phyloP scores from a whole-genome alignment of 2,113 vertebrate genomes.

The Seriola quinqueradiata region DNA sequence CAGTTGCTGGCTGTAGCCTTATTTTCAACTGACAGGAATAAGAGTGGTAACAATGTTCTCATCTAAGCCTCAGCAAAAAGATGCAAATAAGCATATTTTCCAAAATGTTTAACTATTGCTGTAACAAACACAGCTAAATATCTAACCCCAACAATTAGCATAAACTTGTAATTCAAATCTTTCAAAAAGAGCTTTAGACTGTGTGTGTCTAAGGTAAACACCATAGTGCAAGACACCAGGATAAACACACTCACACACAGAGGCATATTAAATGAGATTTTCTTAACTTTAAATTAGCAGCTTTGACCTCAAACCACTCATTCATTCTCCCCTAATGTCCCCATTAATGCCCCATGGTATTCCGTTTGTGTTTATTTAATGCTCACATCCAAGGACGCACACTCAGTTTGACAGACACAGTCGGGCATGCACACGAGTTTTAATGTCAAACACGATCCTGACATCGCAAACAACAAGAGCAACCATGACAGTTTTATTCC shows the following conservation, averaged over 20 bases:
- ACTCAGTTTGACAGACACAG: conserved; percentile 34
- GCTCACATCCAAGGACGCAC: conserved; percentile 29
- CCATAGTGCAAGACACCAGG: background rate
- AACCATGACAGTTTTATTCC: conserved; percentile 6
- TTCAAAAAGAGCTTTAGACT: too few relatives aligned
- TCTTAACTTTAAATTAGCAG: conserved; percentile 24
- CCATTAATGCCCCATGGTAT: conserved; percentile 22
- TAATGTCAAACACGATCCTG: conserved; percentile 3
- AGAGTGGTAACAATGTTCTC: too few relatives aligned
- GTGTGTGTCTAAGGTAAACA: conserved; percentile 3
- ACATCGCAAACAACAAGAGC: conserved; percentile 1
- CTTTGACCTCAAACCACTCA: conserved; percentile 32
- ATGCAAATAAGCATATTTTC: too few relatives aligned
- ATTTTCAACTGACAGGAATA: too few relatives aligned
- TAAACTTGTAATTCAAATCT: too few relatives aligned
- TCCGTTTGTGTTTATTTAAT: conserved; percentile 38
- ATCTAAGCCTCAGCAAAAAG: too few relatives aligned
- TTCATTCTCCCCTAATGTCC: conserved; percentile 28
- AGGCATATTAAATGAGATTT: conserved; percentile 20
- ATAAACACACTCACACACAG: background rate
- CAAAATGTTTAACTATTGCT: too few relatives aligned
- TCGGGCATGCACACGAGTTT: conserved; percentile 10
- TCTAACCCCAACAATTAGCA: too few relatives aligned
- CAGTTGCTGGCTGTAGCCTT: too few relatives aligned
- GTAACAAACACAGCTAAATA: too few relatives aligned